These are phyloP conservation scores for Disparrhopalites patrizii DNA, from an alignment of 2,888 invertebrate species.

Conservation along the genomic window DNA sequence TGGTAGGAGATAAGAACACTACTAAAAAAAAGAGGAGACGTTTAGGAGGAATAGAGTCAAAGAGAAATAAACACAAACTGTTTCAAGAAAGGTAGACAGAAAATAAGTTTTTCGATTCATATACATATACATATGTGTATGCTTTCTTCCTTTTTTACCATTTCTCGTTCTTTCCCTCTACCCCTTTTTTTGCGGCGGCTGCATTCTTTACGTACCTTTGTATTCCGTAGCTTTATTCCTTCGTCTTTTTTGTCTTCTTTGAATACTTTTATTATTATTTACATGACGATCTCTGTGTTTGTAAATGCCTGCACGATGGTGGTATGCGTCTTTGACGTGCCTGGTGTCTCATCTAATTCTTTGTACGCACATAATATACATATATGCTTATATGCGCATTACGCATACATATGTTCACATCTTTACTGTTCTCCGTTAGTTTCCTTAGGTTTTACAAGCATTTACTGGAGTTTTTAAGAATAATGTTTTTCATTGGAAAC, in stretches of 20 bases:
- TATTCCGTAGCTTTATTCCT: background rate
- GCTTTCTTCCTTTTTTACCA: no score
- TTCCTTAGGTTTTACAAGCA: slow-evolving; percentile 12
- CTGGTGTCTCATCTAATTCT: no score
- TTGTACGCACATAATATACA: no score
- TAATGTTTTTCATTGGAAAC: slow-evolving; percentile 9
- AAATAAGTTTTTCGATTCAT: no score
- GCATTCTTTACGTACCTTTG: slow-evolving; percentile 28
- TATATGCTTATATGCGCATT: no score
- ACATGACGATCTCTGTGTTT: slow-evolving; percentile 11
- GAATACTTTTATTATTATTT: slow-evolving; percentile 25
- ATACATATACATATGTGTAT: no score
- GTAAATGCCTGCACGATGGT: no score
- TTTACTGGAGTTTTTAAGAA: slow-evolving; percentile 20
- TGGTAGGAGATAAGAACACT: no score
- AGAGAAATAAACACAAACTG: slow-evolving; percentile 24
- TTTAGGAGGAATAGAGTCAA: no score
- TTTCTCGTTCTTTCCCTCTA: background rate
- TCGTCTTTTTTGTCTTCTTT: slow-evolving; percentile 14
- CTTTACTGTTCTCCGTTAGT: background rate
- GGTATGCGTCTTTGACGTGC: no score
- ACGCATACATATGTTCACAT: slow-evolving; percentile 12
- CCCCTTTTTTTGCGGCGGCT: slow-evolving; percentile 22
- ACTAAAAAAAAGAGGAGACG: no score
- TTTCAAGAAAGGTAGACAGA: slow-evolving; percentile 23